Evolutionary conservation across 2,797 vertebrate species (phyloP).

Genomic region (Salmo trutta): DNA sequence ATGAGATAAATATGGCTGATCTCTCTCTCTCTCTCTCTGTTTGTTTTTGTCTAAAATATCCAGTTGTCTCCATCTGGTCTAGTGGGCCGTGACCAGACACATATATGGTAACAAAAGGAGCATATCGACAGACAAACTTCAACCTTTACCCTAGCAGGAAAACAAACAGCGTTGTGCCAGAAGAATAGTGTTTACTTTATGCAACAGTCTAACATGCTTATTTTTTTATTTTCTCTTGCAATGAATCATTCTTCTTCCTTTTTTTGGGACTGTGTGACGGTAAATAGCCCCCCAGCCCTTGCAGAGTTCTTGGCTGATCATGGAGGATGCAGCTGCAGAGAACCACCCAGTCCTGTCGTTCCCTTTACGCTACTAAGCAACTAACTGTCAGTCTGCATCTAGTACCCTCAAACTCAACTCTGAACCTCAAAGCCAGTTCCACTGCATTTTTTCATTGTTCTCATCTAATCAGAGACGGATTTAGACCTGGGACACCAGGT

Average conservation of each 20-base stretch:
- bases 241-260: background rate
- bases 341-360: background rate
- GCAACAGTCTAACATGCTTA: too few relatives aligned
- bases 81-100: too few relatives aligned
- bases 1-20: background rate
- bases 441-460: background rate
- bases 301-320: background rate
- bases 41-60: background rate
- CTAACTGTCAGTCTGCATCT: background rate
- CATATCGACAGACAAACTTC: background rate
- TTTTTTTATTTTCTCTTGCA: background rate
- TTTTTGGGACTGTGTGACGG: background rate
- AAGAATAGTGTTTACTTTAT: background rate
- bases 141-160: background rate
- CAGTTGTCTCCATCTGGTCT: background rate
- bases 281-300: background rate
- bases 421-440: too few relatives aligned
- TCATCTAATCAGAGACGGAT: too few relatives aligned
- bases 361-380: background rate
- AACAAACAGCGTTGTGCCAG: too few relatives aligned
- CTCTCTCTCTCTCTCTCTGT: background rate
- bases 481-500: too few relatives aligned
- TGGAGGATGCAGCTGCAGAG: constrained; percentile 1
- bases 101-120: background rate
- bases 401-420: background rate